Conservation (phyloP, 1,140 invertebrate genomes). For the Trinorchestia longiramus region DNA sequence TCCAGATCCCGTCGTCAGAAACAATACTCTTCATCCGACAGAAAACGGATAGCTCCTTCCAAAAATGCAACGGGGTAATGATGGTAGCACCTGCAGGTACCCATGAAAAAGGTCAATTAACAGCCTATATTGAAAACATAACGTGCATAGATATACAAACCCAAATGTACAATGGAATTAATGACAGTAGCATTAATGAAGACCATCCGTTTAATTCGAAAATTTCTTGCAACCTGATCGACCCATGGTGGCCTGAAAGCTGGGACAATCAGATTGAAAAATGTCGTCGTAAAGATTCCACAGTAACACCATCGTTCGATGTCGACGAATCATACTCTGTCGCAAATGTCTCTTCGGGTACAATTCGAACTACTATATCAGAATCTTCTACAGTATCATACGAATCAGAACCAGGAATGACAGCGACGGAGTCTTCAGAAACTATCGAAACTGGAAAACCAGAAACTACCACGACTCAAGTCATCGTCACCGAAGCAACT, state of each 20-base stretch:
- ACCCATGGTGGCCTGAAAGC: slow-evolving; percentile 45
- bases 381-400: not conserved
- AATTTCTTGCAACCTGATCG: slow-evolving; percentile 17
- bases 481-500: not conserved
- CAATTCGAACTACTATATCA: not conserved
- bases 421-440: not conserved
- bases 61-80: slow-evolving; percentile 7
- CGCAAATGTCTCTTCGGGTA: not conserved
- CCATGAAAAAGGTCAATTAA: not conserved
- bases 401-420: not conserved
- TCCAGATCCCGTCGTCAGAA: not conserved
- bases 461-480: not conserved
- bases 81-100: not conserved
- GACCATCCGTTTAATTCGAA: not conserved
- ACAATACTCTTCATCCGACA: slow-evolving; percentile 1
- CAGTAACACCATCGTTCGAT: not conserved
- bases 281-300: not conserved
- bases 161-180: not conserved
- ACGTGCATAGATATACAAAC: not conserved
- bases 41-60: not conserved
- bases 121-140: not conserved
- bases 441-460: not conserved
- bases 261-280: slow-evolving; percentile 21
- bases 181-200: not conserved
- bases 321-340: not conserved